Evolutionary conservation across 2,113 vertebrate genomes (phyloP), one percentile per base, ranked within the genome.

Genomic region (Corvus cornix): DNA sequence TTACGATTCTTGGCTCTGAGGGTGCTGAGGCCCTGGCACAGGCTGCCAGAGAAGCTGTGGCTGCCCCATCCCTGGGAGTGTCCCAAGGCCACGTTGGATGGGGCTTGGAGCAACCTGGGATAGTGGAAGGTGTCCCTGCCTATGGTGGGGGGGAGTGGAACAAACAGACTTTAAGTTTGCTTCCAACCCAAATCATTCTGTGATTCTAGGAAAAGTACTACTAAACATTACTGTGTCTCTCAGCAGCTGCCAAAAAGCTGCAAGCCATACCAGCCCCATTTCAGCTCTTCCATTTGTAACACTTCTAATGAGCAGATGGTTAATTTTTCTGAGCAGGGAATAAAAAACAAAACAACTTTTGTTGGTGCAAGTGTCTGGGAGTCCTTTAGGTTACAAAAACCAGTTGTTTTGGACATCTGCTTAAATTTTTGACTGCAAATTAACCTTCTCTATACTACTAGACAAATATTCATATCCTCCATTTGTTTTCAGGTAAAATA

Each of bases 211-310:
- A 92, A 78, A 94, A 94, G 66, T 11, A 59, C 31, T 46, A 20
- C 53, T 62, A 75, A 82, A 53, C 67, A 46, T 59, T 53, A 6
- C 60, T 24, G 35, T 1, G 7, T 33, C 63, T 75, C 76, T 48
- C 58, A 66, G 78, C 70, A 59, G 88, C 67, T 96, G 93, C 91
- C 95, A 94, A 76, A 94, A 96, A 87, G 67, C 89, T 95, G 91
- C 69, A 78, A 94, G 46, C 62, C 89, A 91, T 51, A 89, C 33
- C 81, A 89, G 81, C 35, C 69, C 74, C 33, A 10, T 22, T 75
- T 37, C 9, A 3, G 7, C 48, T 81, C 91, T 55, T 68, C 77
- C 78, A 76, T 79, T 95, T 76, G 13, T 83, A 89, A 73, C 94
- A 89, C 41, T 77, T 69, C 70, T 93, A 94, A 95, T 73, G 87